Base-by-base conservation (phyloP, 2,113 vertebrate genomes). In the Salvator merianae region DNA sequence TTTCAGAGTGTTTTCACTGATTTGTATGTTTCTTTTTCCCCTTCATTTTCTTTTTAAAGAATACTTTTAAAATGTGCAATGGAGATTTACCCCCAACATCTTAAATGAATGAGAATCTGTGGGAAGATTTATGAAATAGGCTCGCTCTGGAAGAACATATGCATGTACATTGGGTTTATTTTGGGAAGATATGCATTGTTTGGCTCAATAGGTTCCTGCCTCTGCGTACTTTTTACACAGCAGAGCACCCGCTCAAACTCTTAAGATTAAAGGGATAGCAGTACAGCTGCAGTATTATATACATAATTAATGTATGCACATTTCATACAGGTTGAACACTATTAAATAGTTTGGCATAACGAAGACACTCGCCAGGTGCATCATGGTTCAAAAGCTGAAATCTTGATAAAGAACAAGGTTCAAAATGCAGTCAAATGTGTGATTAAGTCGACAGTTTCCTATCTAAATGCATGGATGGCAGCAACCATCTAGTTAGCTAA, bases 381-480 rank as follows among this genome's bases (percentile, higher is more conserved):
- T 86, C 30, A 20, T 87, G 2, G 26, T 86, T 88, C 77, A 86
- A 43, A 84, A 34, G 85, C 1, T 2, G 77, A 88, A 76, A 4
- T 70, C 24, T 14, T 78, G 12, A 43, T 70, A 40, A 38, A 47
- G 40, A 70, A 55, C 80, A 68, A 76, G n/a, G 18, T 76, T 88
- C 83, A 86, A 2, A 32, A 81, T 68, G 62, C 36, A 87, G 76
- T 87, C 75, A 88, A 80, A 88, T 80, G 5, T 81, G 14, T 88
- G 70, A 87, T 83, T 83, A 87, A 50, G 8, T 7, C 77, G 40
- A 38, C 18, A 50, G 76, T 81, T 7, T 30, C 43, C 7, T 13
- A 22, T 69, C 40, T 8, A 88, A 30, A 14, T 86, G 3, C 24
- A 62, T 71, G 66, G 82, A 70, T 85, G 30, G 63, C 66, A 85